Conservation (phyloP, 2,113 vertebrate species). For the Panthera uncia region DNA sequence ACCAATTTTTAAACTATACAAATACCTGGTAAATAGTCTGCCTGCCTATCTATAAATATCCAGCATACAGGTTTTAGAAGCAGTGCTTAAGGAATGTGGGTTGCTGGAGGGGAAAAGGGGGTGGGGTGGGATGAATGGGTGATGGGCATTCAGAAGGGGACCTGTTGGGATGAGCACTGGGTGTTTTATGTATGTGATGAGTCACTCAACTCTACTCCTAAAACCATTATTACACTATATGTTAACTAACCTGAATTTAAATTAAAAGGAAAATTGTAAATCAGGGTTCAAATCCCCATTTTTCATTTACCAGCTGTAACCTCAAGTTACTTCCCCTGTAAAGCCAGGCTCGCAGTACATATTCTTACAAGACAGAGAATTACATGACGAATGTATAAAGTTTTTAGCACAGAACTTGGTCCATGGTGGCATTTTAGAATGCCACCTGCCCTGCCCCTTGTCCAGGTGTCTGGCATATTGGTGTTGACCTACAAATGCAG, state of each 20-base stretch:
- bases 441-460: not conserved
- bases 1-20: slow-evolving; percentile 10
- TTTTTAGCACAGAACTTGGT: not conserved
- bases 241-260: no score
- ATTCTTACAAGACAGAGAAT: not conserved
- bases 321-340: not conserved
- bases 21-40: not conserved
- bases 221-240: no score
- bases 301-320: not conserved
- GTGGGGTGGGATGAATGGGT: no score
- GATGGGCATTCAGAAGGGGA: no score
- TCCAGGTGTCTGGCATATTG: not conserved
- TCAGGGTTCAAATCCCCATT: not conserved
- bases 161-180: no score
- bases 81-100: not conserved
- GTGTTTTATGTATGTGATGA: no score
- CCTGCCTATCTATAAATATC: not conserved
- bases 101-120: no score
- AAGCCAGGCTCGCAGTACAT: not conserved
- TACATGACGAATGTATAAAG: not conserved
- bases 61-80: not conserved
- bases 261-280: not conserved
- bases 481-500: not conserved
- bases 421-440: not conserved
- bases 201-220: no score